Conservation (phyloP, 2,797 vertebrate genomes). For the Catamblyrhynchus diadema region DNA sequence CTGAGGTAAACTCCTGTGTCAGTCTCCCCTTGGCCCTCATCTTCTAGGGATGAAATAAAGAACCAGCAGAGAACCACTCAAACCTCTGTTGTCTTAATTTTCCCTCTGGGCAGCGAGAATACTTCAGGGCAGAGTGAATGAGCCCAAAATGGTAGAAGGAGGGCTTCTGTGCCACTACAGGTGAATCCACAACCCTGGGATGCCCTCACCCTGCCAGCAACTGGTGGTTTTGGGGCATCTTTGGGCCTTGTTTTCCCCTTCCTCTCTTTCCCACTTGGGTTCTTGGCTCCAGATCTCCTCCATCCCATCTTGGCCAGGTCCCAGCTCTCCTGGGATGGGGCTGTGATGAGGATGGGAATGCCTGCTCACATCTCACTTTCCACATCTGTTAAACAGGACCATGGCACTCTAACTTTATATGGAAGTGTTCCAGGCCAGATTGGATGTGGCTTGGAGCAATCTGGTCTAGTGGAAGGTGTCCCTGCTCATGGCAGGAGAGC, state of each 20-base stretch:
- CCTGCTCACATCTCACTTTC: not conserved
- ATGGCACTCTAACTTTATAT: not conserved
- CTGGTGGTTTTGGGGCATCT: not conserved
- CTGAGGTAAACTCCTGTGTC: not conserved
- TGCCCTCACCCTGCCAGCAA: accelerated
- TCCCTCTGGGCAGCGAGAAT: not conserved
- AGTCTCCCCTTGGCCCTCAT: not conserved
- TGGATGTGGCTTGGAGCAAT: not conserved
- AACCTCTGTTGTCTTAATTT: not conserved
- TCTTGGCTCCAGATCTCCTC: not conserved
- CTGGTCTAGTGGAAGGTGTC: not conserved
- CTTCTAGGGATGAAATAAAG: conserved; percentile 7
- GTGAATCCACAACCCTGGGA: not conserved
- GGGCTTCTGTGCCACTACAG: not conserved
- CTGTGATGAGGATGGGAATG: not conserved
- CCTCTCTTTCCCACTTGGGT: not conserved
- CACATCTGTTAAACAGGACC: not conserved
- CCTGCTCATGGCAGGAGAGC: not conserved
- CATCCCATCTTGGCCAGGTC: not conserved
- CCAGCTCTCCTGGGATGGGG: not conserved
- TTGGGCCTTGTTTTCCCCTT: not conserved
- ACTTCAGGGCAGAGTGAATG: not conserved
- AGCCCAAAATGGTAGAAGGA: not conserved
- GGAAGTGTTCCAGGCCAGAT: not conserved
- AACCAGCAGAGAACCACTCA: not conserved